Evolutionary conservation across 1,140 invertebrate species (phyloP).

Genomic region (Hyles vespertilio): DNA sequence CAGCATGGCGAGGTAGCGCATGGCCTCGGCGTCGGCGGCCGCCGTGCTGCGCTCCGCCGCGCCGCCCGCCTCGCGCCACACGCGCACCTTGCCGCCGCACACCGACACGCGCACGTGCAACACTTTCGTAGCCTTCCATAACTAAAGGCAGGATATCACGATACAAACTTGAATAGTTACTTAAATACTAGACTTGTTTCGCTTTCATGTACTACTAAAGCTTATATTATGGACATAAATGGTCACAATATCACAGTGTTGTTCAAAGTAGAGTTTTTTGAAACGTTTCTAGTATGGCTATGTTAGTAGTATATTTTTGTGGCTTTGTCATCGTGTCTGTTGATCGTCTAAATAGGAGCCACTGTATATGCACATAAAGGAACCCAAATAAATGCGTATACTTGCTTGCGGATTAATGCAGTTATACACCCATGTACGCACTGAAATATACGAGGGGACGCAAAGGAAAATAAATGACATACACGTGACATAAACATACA

Average conservation of each 20-base stretch:
- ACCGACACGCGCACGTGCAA: constrained; percentile 83
- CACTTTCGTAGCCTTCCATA: constrained; percentile 97
- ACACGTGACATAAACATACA: no score
- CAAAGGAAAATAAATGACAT: no score
- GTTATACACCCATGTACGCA: no score
- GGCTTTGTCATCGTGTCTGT: no score
- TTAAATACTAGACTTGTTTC: background rate
- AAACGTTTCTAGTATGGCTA: no score
- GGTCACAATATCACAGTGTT: background rate
- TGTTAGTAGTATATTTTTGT: no score
- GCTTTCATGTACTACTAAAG: no score
- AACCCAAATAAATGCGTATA: no score
- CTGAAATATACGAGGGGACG: no score
- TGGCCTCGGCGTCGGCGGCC: constrained; percentile 91
- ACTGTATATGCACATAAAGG: no score
- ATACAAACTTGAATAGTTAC: background rate
- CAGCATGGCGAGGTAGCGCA: constrained; percentile 93
- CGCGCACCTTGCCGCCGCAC: constrained; percentile 56
- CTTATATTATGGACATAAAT: background rate
- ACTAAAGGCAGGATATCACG: constrained; percentile 72
- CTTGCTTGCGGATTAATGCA: no score
- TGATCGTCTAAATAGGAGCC: no score
- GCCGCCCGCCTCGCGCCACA: constrained; percentile 64
- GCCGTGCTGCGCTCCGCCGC: constrained; percentile 88
- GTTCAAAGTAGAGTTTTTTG: background rate